Evolutionary conservation across 2,113 vertebrate species (phyloP).

Genomic region (Callopanchax toddi): DNA sequence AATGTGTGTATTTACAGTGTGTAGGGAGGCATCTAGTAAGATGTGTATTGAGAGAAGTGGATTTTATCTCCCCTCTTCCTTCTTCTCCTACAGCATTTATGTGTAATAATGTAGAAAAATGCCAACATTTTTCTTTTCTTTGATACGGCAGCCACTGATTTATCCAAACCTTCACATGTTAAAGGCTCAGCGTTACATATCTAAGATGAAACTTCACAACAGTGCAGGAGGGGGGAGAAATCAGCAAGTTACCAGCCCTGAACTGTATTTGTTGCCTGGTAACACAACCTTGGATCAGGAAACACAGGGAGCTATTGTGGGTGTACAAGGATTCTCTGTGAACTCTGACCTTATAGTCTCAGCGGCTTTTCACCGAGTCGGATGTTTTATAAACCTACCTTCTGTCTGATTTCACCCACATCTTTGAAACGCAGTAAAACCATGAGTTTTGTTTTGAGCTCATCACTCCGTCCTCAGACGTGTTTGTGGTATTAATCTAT

Average conservation of each 20-base stretch:
- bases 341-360: conserved; percentile 48
- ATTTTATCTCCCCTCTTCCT: conserved; percentile 26
- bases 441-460: neutral
- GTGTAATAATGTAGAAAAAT: too few species aligned
- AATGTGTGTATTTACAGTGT: conserved; percentile 6
- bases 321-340: conserved; percentile 48
- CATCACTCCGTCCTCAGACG: too few species aligned
- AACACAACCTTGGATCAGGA: conserved; percentile 54
- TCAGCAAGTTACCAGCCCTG: conserved; percentile 6
- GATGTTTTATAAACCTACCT: conserved; percentile 38
- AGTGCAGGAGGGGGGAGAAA: neutral
- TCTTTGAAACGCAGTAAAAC: neutral
- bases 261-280: conserved; percentile 53
- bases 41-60: neutral
- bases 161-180: conserved; percentile 9
- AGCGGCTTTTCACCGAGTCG: conserved; percentile 42
- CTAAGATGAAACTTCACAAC: conserved; percentile 23
- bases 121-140: too few species aligned
- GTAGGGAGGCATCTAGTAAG: conserved; percentile 3
- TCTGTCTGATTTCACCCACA: conserved; percentile 22
- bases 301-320: conserved; percentile 43
- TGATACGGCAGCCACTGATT: too few species aligned
- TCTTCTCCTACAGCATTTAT: neutral
- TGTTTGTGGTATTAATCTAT: neutral
- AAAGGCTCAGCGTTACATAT: conserved; percentile 23